A percentile compares a stretch with the other conserved stretches of the same genome.
These are phyloP conservation scores for Stenotaenia linearis DNA, from an alignment of 2,888 invertebrate species.

Conservation along the genomic window DNA sequence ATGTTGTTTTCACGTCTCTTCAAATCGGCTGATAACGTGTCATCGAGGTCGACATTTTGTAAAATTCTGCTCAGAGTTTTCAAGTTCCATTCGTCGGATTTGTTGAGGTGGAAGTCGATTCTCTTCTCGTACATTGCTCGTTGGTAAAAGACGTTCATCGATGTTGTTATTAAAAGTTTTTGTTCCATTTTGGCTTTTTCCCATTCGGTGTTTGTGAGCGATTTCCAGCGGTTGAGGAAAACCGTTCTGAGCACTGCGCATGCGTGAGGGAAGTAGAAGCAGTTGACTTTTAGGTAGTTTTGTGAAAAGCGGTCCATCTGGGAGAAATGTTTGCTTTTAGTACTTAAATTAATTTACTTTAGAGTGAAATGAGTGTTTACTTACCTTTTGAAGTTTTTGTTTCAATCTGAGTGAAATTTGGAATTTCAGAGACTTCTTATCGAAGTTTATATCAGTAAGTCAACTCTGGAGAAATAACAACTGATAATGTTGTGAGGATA, in stretches of 20 bases:
- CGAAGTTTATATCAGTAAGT: too few relatives aligned
- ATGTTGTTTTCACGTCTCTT: background rate
- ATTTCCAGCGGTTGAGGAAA: background rate
- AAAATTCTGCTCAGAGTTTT: background rate
- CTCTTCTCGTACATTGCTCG: background rate
- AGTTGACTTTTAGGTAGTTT: background rate
- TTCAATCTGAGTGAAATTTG: too few relatives aligned
- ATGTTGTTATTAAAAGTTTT: background rate
- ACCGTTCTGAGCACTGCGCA: background rate
- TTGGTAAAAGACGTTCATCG: background rate
- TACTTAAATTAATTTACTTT: too few relatives aligned
- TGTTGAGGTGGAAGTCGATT: background rate
- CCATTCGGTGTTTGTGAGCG: background rate
- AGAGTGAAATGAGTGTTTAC: too few relatives aligned
- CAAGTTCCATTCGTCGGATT: background rate
- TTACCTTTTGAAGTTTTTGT: too few relatives aligned
- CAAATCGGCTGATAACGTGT: background rate
- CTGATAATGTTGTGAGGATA: too few relatives aligned
- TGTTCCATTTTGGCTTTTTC: background rate
- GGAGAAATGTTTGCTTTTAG: too few relatives aligned
- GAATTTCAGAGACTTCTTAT: too few relatives aligned
- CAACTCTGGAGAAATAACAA: too few relatives aligned
- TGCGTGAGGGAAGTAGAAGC: background rate
- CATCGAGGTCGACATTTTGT: background rate
- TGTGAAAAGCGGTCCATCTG: background rate